These are phyloP conservation scores for Noctua janthina DNA, from an alignment of 2,888 invertebrate species.

Conservation along the genomic window DNA sequence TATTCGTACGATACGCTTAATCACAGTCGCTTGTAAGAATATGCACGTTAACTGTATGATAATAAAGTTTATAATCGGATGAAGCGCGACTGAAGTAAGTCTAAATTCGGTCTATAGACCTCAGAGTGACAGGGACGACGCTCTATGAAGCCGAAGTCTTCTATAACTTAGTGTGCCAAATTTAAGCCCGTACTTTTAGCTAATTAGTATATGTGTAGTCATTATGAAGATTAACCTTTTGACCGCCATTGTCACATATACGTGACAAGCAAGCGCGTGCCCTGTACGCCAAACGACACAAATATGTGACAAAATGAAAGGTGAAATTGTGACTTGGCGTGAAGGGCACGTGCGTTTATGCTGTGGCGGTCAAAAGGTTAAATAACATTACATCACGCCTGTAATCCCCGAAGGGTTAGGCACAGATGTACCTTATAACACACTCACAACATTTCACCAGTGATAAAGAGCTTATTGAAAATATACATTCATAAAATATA, in stretches of 20 bases:
- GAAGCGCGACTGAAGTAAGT: not conserved
- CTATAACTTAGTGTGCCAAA: not conserved
- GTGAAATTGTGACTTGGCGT: too few species aligned
- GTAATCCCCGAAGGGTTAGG: not conserved
- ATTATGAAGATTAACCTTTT: not conserved
- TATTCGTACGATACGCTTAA: not conserved
- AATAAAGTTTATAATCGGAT: not conserved
- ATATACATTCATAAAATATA: too few species aligned
- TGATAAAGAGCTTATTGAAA: not conserved
- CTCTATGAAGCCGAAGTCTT: not conserved
- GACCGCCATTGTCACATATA: too few species aligned
- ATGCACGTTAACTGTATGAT: not conserved
- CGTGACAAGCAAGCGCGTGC: too few species aligned
- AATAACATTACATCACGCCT: not conserved
- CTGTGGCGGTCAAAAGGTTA: too few species aligned
- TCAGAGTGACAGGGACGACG: not conserved
- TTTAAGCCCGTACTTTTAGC: not conserved
- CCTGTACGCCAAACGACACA: too few species aligned
- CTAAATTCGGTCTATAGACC: not conserved
- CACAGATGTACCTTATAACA: not conserved
- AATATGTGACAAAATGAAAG: too few species aligned
- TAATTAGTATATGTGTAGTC: slow-evolving; percentile 31
- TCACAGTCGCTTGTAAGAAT: not conserved
- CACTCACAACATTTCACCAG: not conserved
- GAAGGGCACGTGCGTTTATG: too few species aligned